Evolutionary conservation across 2,888 invertebrate species (phyloP).

Genomic region (Oxycera nigricornis): DNA sequence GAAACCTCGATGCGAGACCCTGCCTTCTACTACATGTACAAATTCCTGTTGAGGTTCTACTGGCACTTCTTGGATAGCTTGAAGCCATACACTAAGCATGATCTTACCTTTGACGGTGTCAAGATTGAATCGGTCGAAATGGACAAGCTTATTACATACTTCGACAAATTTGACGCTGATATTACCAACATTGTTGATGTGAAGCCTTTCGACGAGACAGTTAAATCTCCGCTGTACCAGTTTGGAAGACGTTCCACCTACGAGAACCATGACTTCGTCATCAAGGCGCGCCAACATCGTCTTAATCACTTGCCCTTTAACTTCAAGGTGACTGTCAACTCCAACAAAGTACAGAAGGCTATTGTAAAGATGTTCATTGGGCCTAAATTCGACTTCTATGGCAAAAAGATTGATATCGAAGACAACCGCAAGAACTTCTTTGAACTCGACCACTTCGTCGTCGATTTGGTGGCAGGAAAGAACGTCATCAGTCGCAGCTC

Average conservation of each 20-base stretch:
- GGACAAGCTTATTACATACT: constrained; percentile 73
- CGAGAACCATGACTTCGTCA: constrained; percentile 61
- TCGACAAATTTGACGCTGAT: constrained; percentile 72
- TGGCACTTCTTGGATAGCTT: constrained; percentile 68
- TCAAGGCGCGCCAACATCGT: constrained; percentile 68
- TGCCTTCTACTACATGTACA: constrained; percentile 73
- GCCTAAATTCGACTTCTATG: constrained; percentile 71
- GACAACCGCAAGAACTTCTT: constrained; percentile 70
- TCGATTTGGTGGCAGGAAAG: constrained; percentile 67
- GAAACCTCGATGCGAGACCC: constrained; percentile 76
- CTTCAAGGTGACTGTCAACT: constrained; percentile 66
- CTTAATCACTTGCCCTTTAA: constrained; percentile 73
- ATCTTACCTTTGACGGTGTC: constrained; percentile 70
- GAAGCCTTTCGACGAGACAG: constrained; percentile 61
- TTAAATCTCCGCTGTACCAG: constrained; percentile 50
- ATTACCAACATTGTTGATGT: constrained; percentile 63
- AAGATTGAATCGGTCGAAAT: constrained; percentile 69
- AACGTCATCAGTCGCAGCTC: constrained; percentile 67
- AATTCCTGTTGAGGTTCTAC: constrained; percentile 67
- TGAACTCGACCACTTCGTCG: constrained; percentile 71
- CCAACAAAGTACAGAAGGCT: constrained; percentile 68
- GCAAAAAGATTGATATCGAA: constrained; percentile 66
- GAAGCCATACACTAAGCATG: constrained; percentile 68
- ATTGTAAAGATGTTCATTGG: constrained; percentile 74
- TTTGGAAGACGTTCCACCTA: constrained; percentile 57